Base-by-base conservation (phyloP, 2,888 invertebrate genomes). In the Choristoneura rosaceana region DNA sequence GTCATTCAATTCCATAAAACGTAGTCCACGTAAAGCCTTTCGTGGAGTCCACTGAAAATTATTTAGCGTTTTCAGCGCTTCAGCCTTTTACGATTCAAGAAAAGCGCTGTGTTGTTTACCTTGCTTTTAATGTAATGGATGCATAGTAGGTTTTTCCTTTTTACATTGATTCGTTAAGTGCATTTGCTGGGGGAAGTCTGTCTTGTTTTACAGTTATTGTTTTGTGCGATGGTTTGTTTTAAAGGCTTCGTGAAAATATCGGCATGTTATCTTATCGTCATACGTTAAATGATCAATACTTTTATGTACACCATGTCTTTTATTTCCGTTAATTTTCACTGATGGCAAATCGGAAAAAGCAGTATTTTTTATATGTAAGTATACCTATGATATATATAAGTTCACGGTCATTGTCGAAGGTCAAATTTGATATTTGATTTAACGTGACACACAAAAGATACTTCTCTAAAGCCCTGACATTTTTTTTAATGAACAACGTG, bases 101-200 rank as follows among this genome's bases (percentile, higher is more conserved):
- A 55, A 58, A 70, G 45, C 59, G 59, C 34, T 34, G 60, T 47
- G 55, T 63, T 70, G 70, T 70, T 70, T 70, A 58, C 63, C 70
- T 17, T 45, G 70, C 70, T 70, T 64, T 64, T 58, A 64, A 45
- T 17, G 55, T 70, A 70, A 70, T 70, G 52, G 69, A 50, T 45
- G 33, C 70, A 64, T 33, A 25, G 63, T 25, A 43, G 10, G 33
- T 14, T 58, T 17, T 10, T 15, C 33, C 47, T 55, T 70, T 64
- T 62, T 55, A 25, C 33, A 70, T 63, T 63, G 62, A 70, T 47
- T 64, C 25, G 43, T 64, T 70, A 64, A 70, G 70, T 64, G 70
- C 63, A 69, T 69, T 69, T 69, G 17, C 61, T 9, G 55, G n/a
- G 63, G 63, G 69, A 38, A 45, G 38, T 47, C 55, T 70, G 63